Percentiles rank a stretch among this genome's conserved stretches.
Evolutionary conservation across 2,888 invertebrate species (phyloP).

Genomic region (Chloroclystis v-ata): DNA sequence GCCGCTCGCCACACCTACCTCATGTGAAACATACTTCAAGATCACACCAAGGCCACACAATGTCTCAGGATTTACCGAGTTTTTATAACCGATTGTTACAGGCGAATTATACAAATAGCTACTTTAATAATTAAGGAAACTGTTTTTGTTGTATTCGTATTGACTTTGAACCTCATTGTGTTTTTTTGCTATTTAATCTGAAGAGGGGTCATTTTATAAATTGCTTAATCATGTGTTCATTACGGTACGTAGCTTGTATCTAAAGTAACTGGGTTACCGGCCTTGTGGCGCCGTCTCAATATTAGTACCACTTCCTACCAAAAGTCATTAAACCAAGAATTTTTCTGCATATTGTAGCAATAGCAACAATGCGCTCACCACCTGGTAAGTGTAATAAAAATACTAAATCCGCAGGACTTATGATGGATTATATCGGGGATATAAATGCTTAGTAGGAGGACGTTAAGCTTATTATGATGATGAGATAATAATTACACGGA

Average conservation of each 20-base stretch:
- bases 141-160: constrained; percentile 14
- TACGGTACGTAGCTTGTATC: no score
- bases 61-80: constrained; percentile 15
- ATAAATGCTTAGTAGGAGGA: no score
- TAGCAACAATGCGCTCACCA: no score
- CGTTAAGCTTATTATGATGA: no score
- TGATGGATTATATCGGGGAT: no score
- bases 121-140: constrained; percentile 17
- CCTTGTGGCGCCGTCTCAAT: no score
- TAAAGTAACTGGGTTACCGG: no score
- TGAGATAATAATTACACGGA: background rate
- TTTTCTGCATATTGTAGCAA: no score
- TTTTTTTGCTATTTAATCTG: constrained; percentile 4
- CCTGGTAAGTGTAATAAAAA: no score
- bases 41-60: constrained; percentile 21
- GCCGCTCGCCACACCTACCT: background rate
- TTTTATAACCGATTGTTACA: constrained; percentile 11
- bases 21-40: constrained; percentile 12
- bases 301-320: no score
- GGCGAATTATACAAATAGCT: constrained; percentile 15
- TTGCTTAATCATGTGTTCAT: background rate
- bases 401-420: no score
- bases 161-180: constrained; percentile 12
- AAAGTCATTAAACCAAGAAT: no score
- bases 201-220: background rate